phyloP scores from a whole-genome alignment of 1,140 invertebrate species.

The Pomacea maculata region DNA sequence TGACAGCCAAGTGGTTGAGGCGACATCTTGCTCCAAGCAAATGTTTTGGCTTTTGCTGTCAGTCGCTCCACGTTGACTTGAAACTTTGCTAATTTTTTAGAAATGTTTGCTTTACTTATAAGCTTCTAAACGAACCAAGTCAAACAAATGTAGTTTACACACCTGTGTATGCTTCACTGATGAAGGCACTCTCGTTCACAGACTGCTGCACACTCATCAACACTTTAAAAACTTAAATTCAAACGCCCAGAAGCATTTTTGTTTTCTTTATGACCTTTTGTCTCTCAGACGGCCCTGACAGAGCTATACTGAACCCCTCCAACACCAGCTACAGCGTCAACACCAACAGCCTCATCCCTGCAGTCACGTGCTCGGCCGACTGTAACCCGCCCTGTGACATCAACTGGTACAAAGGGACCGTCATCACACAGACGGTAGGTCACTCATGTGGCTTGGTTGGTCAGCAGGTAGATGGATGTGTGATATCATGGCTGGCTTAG shows the following conservation, averaged over 20 bases:
- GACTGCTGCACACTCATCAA: no score
- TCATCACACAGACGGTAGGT: neutral
- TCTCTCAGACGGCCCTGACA: constrained; percentile 10
- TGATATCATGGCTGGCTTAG: no score
- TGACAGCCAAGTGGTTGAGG: neutral
- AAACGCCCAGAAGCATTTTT: no score
- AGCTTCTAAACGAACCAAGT: no score
- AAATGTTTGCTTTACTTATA: no score
- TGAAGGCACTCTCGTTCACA: no score
- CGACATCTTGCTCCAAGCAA: neutral
- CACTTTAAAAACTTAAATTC: no score
- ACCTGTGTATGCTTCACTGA: no score
- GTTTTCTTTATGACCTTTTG: neutral
- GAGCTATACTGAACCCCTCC: constrained; percentile 3
- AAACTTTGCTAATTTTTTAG: no score
- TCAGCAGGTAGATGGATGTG: no score
- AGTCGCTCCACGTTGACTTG: neutral
- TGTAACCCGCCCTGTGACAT: constrained; percentile 21
- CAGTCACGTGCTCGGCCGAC: constrained; percentile 12
- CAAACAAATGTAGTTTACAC: no score
- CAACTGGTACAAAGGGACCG: constrained; percentile 18
- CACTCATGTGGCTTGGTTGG: no score
- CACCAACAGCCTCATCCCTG: constrained; percentile 12
- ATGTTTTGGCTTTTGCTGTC: neutral
- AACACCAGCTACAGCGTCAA: constrained; percentile 10